phyloP scores from a whole-genome alignment of 1,140 invertebrate species.

The Mesaphorura yosii region DNA sequence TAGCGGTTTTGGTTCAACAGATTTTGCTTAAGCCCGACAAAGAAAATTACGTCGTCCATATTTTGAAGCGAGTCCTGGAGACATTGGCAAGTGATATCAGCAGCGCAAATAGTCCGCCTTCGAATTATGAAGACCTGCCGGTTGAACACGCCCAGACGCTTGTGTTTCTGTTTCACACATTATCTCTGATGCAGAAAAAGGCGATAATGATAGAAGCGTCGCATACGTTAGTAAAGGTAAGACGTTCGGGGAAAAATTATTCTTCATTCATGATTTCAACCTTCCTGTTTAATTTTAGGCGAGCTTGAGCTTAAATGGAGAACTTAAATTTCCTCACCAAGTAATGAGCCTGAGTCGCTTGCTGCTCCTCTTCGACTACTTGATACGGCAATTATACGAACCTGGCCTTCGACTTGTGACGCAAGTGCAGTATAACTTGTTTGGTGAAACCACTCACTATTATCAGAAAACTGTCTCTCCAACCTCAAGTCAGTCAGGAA shows the following conservation, averaged over 20 bases:
- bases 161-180: conserved; percentile 83
- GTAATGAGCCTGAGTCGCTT: conserved; percentile 70
- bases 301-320: conserved; percentile 20
- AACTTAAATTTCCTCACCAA: conserved; percentile 32
- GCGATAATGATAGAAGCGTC: conserved; percentile 60
- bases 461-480: background rate
- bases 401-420: conserved; percentile 32
- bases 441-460: conserved; percentile 17
- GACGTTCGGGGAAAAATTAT: background rate
- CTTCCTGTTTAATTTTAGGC: conserved; percentile 10
- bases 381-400: conserved; percentile 90
- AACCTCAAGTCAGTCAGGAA: background rate
- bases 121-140: conserved; percentile 64
- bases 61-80: conserved; percentile 78
- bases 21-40: conserved; percentile 67
- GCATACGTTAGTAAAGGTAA: conserved; percentile 35
- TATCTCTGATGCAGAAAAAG: conserved; percentile 94
- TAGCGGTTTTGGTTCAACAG: conserved; percentile 65
- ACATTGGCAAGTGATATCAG: conserved; percentile 69
- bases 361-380: conserved; percentile 82
- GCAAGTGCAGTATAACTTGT: conserved; percentile 31
- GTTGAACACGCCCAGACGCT: conserved; percentile 89
- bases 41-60: conserved; percentile 72
- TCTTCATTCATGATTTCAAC: conserved; percentile 20
- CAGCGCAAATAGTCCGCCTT: conserved; percentile 37